A percentile compares a stretch with the other conserved stretches of the same genome.
phyloP scores from a whole-genome alignment of 2,888 invertebrate species.

The Cephus pygmeus region DNA sequence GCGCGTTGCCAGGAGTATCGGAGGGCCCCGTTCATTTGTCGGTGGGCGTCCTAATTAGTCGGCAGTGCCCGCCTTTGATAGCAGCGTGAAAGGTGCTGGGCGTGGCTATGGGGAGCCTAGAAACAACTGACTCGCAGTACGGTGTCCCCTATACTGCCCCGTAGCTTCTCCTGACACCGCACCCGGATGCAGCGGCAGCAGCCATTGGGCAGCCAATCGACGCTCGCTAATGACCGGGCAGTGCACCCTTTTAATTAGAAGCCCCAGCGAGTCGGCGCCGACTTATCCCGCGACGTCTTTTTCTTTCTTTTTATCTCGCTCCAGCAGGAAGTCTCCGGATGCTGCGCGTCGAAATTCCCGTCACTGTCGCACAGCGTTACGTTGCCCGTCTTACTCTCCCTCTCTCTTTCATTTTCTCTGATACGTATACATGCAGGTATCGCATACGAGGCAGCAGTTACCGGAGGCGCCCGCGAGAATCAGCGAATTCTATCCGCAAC shows the following conservation, averaged over 20 bases:
- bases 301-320: too few species aligned
- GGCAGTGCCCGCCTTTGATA: conserved; percentile 61
- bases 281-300: too few species aligned
- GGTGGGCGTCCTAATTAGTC: conserved; percentile 65
- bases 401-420: too few species aligned
- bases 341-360: too few species aligned
- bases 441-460: too few species aligned
- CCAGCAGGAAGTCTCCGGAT: too few species aligned
- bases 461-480: too few species aligned
- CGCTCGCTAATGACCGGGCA: conserved; percentile 55
- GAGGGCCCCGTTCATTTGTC: conserved; percentile 51
- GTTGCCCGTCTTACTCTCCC: too few species aligned
- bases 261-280: too few species aligned
- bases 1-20: background rate
- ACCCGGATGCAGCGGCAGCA: background rate
- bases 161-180: conserved; percentile 20
- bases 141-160: conserved; percentile 16
- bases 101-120: conserved; percentile 60
- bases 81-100: conserved; percentile 59
- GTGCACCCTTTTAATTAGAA: conserved; percentile 42
- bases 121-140: conserved; percentile 53
- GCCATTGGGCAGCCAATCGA: conserved; percentile 54
- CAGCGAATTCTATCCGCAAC: conserved; percentile 45
- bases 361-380: too few species aligned
- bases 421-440: too few species aligned